Conservation (phyloP, 1,140 invertebrate genomes). For the Lycorma delicatula region DNA sequence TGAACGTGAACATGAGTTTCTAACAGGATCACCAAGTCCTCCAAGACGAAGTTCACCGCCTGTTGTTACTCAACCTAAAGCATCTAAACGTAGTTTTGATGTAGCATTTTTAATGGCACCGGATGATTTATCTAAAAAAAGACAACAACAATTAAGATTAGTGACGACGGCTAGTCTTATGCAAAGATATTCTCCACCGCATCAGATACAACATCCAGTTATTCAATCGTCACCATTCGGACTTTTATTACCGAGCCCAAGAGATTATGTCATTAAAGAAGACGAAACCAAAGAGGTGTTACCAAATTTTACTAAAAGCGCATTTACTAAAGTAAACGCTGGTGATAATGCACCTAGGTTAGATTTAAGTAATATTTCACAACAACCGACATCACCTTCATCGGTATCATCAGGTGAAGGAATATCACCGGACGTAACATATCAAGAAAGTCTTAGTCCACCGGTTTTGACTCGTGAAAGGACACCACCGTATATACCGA, state of each 20-base stretch:
- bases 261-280: not conserved
- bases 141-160: conserved; percentile 22
- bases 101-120: conserved; percentile 81
- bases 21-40: conserved; percentile 1
- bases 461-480: conserved; percentile 40
- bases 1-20: conserved; percentile 13
- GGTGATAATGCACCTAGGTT: conserved; percentile 36
- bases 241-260: conserved; percentile 15
- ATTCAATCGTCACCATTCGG: conserved; percentile 16
- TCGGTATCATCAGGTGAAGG: conserved; percentile 43
- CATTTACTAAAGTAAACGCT: conserved; percentile 65
- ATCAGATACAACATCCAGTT: too few species aligned
- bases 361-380: conserved; percentile 37
- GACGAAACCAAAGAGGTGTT: not conserved
- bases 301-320: conserved; percentile 46
- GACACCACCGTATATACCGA: conserved; percentile 3
- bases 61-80: conserved; percentile 3
- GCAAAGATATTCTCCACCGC: conserved; percentile 21
- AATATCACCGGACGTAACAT: conserved; percentile 62
- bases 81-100: conserved; percentile 60
- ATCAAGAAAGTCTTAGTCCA: conserved; percentile 66
- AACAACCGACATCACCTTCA: conserved; percentile 14
- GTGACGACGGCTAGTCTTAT: conserved; percentile 22
- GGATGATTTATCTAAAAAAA: conserved; percentile 63
- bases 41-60: conserved; percentile 1